A percentile compares a stretch with the other conserved stretches of the same genome.
phyloP scores from a whole-genome alignment of 2,888 invertebrate species.

The Cancer borealis region DNA sequence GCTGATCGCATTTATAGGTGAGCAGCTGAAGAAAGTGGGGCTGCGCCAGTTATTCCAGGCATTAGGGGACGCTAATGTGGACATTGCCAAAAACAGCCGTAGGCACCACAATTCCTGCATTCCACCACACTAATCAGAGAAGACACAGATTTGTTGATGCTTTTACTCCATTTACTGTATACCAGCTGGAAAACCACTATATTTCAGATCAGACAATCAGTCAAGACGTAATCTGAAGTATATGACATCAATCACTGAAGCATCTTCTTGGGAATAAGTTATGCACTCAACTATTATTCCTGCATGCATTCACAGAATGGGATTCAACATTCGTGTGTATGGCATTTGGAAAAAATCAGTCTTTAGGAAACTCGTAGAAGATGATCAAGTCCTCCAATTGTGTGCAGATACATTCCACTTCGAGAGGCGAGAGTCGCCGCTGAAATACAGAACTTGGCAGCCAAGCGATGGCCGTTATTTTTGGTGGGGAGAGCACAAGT shows the following conservation, averaged over 20 bases:
- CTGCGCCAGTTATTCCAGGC: conserved; percentile 61
- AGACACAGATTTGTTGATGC: conserved; percentile 53
- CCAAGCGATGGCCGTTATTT: no score
- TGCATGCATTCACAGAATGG: conserved; percentile 62
- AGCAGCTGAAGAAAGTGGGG: conserved; percentile 62
- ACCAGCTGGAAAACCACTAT: neutral
- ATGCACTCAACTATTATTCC: conserved; percentile 52
- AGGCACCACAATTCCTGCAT: neutral
- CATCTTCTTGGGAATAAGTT: conserved; percentile 39
- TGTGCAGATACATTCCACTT: conserved; percentile 45
- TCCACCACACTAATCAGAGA: conserved; percentile 48
- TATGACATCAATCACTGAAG: conserved; percentile 53
- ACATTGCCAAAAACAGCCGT: conserved; percentile 63
- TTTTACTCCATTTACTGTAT: conserved; percentile 23
- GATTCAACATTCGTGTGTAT: conserved; percentile 56
- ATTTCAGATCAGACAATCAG: conserved; percentile 49
- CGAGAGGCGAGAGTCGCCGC: no score
- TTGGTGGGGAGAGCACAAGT: no score
- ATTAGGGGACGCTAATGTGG: conserved; percentile 73
- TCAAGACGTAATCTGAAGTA: conserved; percentile 45
- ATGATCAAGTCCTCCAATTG: conserved; percentile 36
- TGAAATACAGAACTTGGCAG: no score
- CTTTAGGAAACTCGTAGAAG: conserved; percentile 53
- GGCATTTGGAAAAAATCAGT: conserved; percentile 57
- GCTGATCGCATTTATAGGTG: conserved; percentile 61